Evolutionary conservation across 2,113 vertebrate genomes (phyloP), one percentile per base, ranked within the genome.

Genomic region (Haplotaxodon microlepis): DNA sequence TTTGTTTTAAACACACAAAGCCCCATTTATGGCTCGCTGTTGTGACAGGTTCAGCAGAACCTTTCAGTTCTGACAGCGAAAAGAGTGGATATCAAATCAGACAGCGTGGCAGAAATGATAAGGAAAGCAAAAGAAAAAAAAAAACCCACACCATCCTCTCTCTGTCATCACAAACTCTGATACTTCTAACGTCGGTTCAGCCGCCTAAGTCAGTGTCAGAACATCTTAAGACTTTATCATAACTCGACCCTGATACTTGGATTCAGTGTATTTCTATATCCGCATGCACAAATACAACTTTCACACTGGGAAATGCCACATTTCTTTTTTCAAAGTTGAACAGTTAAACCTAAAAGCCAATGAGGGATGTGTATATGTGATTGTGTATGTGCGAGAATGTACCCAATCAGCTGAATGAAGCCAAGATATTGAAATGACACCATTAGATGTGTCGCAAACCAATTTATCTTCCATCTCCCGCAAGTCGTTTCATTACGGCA

Each of bases 401-500:
- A 81, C 45, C 82, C 69, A 91, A 87, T 92, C 81, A 87, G 47
- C 7, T 7, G n/a, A 47, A 81, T 86, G 40, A 82, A 85, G 85
- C 81, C 57, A 83, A 42, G 57, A 82, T 83, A 51, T 73, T 87
- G 57, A 31, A 50, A n/a, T 85, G 90, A 87, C 85, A 81, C 81
- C 54, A 84, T 90, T 89, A 81, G 51, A 84, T 40, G 54, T 83
- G 83, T 84, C 83, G 80, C 51, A 66, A 88, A 83, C 81, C 89
- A 82, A 89, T 93, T 91, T 85, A 86, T 85, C 87, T 83, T 76
- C 34, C 40, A 88, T 93, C 91, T 88, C 53, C 59, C 0, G 16
- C 82, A 85, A 85, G 82, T 81, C 21, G 1, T 90, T 90, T 83
- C 84, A 90, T 87, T 85, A 86, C 73, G 24, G n/a, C 31, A 21